Evolutionary conservation across 2,888 invertebrate species (phyloP), one percentile per base, ranked within the genome.

Genomic region (Aproaerema taeniolella): DNA sequence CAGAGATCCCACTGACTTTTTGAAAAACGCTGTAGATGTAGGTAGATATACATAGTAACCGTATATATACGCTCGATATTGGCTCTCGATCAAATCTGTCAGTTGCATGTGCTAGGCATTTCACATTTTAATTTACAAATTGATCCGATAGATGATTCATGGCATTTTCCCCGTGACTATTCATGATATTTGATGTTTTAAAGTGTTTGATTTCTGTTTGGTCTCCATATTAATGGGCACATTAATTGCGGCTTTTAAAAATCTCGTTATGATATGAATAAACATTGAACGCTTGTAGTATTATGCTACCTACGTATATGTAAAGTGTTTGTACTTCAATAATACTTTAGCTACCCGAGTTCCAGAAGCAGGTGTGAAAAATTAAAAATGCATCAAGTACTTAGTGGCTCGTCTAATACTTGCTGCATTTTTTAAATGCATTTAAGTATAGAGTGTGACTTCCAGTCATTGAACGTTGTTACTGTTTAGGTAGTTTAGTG

Each of bases 61-160:
- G n/a, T 26, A 29, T 2, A 15, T 5, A 9, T n/a, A 26, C 55
- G 58, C 63, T 61, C 60, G 61, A 66, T 66, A 60, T 67, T 65
- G 67, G 69, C 66, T 56, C 65, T 66, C 58, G 60, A 66, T 69
- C 67, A 70, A 68, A 63, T 10, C 62, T 64, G 67, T 67, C 71
- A 63, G 50, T 46, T 49, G 52, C 66, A 63, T 48, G 53, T 63
- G 66, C n/a, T n/a, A n/a, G n/a, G n/a, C n/a, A n/a, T n/a, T n/a
- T n/a, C n/a, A n/a, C n/a, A n/a, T n/a, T n/a, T n/a, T n/a, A n/a
- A n/a, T n/a, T n/a, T n/a, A n/a, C n/a, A n/a, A n/a, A n/a, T n/a
- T n/a, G n/a, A n/a, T n/a, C n/a, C n/a, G n/a, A n/a, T n/a, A n/a
- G n/a, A n/a, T n/a, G n/a, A n/a, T n/a, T n/a, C n/a, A n/a, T n/a